Conservation (phyloP, 2,797 vertebrate genomes). For the Gallinago solitaria region DNA sequence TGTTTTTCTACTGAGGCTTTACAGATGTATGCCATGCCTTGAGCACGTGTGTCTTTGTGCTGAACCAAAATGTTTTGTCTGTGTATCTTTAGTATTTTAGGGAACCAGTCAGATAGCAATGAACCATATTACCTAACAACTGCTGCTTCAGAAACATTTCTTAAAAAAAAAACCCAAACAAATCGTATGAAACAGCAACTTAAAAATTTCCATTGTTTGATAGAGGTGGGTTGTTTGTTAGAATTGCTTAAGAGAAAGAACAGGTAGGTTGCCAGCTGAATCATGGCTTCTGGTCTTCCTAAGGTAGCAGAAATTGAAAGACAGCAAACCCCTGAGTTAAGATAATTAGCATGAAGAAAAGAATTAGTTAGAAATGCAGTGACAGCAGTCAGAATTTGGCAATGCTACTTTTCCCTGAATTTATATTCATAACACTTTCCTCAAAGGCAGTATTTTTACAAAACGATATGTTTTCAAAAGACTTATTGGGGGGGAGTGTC, state of each 20-base stretch:
- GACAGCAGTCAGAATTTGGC: not conserved
- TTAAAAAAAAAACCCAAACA: not conserved
- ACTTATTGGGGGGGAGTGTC: fast-evolving
- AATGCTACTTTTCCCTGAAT: not conserved
- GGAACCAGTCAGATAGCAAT: not conserved
- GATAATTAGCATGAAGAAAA: not conserved
- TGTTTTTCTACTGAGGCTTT: not conserved
- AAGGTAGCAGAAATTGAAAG: not conserved
- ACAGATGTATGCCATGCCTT: not conserved
- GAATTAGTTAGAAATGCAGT: not conserved
- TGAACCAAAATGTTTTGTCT: not conserved
- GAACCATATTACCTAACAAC: not conserved
- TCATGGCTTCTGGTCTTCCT: not conserved
- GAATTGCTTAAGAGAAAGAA: not conserved
- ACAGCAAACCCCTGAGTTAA: not conserved
- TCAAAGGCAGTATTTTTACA: not conserved
- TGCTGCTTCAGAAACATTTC: not conserved
- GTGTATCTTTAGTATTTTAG: not conserved
- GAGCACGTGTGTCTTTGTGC: not conserved
- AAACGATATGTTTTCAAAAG: not conserved
- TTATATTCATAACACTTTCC: not conserved
- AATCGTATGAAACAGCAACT: not conserved
- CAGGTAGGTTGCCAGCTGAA: not conserved
- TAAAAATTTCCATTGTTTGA: not conserved
- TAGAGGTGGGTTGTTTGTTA: not conserved